phyloP scores from a whole-genome alignment of 2,888 invertebrate genomes.

The Ditula angustiorana region DNA sequence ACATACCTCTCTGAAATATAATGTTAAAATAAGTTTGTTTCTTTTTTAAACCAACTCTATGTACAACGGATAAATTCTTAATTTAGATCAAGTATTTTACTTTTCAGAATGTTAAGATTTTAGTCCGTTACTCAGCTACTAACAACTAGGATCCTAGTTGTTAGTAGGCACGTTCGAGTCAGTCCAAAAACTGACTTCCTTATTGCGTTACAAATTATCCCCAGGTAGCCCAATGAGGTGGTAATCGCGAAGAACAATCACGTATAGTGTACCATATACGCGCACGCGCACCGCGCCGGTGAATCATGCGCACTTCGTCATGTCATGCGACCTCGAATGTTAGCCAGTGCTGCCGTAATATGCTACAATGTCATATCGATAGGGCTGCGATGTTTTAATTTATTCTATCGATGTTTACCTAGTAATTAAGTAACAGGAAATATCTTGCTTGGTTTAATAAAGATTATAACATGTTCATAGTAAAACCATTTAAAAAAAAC shows the following conservation, averaged over 20 bases:
- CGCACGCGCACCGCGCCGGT: conserved; percentile 64
- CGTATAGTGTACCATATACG: conserved; percentile 44
- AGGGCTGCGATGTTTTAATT: conserved; percentile 22
- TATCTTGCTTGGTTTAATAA: no score
- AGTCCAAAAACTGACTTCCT: conserved; percentile 28
- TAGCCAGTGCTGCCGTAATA: conserved; percentile 57
- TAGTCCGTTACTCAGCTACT: no score
- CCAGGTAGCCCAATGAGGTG: conserved; percentile 21
- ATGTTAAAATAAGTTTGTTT: no score
- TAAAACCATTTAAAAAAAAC: no score
- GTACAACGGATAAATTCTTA: no score
- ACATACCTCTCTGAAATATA: not conserved
- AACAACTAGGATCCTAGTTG: not conserved
- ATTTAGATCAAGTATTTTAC: no score
- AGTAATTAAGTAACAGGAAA: no score
- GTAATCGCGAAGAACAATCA: conserved; percentile 31
- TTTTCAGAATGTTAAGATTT: no score
- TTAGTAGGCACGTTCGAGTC: not conserved
- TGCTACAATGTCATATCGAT: conserved; percentile 52
- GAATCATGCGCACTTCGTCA: conserved; percentile 75
- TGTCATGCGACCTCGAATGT: conserved; percentile 76
- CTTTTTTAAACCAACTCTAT: no score
- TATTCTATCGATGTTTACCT: not conserved
- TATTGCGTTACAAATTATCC: conserved; percentile 16
- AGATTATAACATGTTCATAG: no score